A percentile compares a stretch with the other conserved stretches of the same genome.
Evolutionary conservation across 2,888 invertebrate genomes (phyloP).

Genomic region (Hypena proboscidalis): DNA sequence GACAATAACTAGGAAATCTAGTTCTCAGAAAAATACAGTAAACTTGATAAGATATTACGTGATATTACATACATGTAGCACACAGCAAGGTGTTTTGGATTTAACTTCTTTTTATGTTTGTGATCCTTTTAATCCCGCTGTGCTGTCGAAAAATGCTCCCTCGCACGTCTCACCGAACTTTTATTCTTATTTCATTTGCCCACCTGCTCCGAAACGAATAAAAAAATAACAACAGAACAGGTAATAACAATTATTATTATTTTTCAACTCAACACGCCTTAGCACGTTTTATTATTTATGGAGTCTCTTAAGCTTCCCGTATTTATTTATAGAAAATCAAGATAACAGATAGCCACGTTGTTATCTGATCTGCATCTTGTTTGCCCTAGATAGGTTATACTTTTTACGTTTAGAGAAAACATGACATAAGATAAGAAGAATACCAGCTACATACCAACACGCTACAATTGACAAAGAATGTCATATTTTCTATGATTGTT

Average conservation of each 20-base stretch:
- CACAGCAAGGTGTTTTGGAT: constrained; percentile 27
- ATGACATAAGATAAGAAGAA: background rate
- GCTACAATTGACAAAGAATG: constrained; percentile 31
- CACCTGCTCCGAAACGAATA: constrained; percentile 64
- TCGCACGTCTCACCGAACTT: constrained; percentile 47
- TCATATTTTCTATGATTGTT: constrained; percentile 26
- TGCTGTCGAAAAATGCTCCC: constrained; percentile 48
- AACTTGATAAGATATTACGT: constrained; percentile 32
- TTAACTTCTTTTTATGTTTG: constrained; percentile 18
- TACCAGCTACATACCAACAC: constrained; percentile 7
- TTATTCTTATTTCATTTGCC: constrained; percentile 47
- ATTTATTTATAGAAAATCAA: constrained; percentile 1
- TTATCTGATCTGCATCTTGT: too few relatives aligned
- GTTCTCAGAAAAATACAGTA: constrained; percentile 15
- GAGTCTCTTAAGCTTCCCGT: constrained; percentile 1
- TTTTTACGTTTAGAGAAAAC: too few relatives aligned
- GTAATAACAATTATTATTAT: constrained; percentile 42
- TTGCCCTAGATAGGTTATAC: too few relatives aligned
- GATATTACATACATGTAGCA: constrained; percentile 21
- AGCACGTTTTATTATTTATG: constrained; percentile 28
- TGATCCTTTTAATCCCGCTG: constrained; percentile 39
- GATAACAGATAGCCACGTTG: background rate
- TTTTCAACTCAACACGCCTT: constrained; percentile 22
- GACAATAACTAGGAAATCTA: constrained; percentile 33
- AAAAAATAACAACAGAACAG: constrained; percentile 53